These are phyloP conservation scores for Stylophora pistillata DNA, from an alignment of 64 coral and sea anemone species.

Conservation along the genomic window DNA sequence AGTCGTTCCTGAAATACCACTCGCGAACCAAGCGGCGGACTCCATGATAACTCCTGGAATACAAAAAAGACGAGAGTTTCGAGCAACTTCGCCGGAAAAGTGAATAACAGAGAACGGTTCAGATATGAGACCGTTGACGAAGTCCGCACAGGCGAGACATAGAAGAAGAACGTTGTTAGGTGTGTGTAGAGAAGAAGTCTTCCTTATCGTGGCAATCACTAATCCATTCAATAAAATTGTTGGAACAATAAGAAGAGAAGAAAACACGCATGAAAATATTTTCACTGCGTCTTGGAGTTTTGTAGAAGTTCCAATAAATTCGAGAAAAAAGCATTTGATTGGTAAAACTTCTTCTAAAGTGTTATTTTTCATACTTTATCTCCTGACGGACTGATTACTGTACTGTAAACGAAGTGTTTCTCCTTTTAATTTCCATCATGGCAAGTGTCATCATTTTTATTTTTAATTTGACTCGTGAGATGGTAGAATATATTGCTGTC, in stretches of 20 bases:
- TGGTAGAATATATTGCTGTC: no score
- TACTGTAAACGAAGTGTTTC: no score
- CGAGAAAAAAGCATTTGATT: background rate
- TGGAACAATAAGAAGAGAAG: background rate
- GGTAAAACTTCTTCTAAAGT: background rate
- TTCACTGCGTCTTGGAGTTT: background rate
- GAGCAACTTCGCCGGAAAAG: background rate
- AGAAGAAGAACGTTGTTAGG: background rate
- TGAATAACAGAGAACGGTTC: background rate
- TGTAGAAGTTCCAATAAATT: conserved; percentile 5
- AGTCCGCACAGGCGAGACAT: conserved; percentile 3
- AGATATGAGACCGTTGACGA: conserved; percentile 1
- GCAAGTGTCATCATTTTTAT: no score
- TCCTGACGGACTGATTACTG: no score
- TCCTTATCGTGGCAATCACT: conserved; percentile 3
- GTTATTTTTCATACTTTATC: background rate
- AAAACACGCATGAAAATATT: background rate
- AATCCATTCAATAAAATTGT: conserved; percentile 17
- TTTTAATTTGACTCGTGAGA: no score
- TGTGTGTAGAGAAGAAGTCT: background rate
- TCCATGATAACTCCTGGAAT: conserved; percentile 8
- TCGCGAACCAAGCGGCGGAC: background rate
- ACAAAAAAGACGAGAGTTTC: background rate
- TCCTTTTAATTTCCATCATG: background rate
- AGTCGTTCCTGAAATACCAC: background rate